Percentiles rank a stretch among this genome's conserved stretches.
Conservation (phyloP, 2,888 invertebrate species). For the Drosophila antonietae region DNA sequence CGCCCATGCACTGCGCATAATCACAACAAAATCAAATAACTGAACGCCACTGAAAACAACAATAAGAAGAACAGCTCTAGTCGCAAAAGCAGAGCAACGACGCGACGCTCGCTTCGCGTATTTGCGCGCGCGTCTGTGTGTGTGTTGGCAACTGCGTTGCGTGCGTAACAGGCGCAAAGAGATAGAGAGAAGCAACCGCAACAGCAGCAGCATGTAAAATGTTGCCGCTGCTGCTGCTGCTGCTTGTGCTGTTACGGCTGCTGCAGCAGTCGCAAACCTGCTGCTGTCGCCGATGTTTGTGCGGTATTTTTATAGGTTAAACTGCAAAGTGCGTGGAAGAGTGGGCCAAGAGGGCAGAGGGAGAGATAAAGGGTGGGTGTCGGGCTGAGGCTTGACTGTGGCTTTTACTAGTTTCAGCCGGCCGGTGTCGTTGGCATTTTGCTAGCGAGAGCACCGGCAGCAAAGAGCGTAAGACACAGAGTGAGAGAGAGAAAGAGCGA, state of each 20-base stretch:
- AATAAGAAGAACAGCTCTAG: slow-evolving; percentile 24
- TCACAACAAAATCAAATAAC: slow-evolving; percentile 78
- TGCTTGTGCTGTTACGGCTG: slow-evolving; percentile 29
- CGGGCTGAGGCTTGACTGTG: slow-evolving; percentile 18
- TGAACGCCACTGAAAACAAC: slow-evolving; percentile 52
- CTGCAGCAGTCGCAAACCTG: slow-evolving; percentile 46
- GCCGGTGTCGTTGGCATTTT: slow-evolving; percentile 74
- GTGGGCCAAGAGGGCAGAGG: neutral
- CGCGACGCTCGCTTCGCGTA: slow-evolving; percentile 13
- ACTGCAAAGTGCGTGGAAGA: slow-evolving; percentile 69
- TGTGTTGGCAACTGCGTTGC: slow-evolving; percentile 77
- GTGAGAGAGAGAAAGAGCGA: slow-evolving; percentile 15
- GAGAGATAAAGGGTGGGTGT: neutral
- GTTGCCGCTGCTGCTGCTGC: slow-evolving; percentile 23
- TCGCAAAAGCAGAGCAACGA: slow-evolving; percentile 34
- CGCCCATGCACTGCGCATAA: slow-evolving; percentile 73
- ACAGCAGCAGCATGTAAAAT: slow-evolving; percentile 31
- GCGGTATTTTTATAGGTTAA: slow-evolving; percentile 78
- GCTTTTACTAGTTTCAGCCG: slow-evolving; percentile 75
- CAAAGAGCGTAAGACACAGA: neutral
- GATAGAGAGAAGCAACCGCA: slow-evolving; percentile 32
- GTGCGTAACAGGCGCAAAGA: slow-evolving; percentile 74
- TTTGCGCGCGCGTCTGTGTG: slow-evolving; percentile 47
- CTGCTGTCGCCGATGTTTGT: slow-evolving; percentile 50
- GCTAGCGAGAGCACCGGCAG: slow-evolving; percentile 11